A percentile compares a stretch with the other conserved stretches of the same genome.
Evolutionary conservation across 2,888 invertebrate species (phyloP).

Genomic region (Auanema freiburgensis): DNA sequence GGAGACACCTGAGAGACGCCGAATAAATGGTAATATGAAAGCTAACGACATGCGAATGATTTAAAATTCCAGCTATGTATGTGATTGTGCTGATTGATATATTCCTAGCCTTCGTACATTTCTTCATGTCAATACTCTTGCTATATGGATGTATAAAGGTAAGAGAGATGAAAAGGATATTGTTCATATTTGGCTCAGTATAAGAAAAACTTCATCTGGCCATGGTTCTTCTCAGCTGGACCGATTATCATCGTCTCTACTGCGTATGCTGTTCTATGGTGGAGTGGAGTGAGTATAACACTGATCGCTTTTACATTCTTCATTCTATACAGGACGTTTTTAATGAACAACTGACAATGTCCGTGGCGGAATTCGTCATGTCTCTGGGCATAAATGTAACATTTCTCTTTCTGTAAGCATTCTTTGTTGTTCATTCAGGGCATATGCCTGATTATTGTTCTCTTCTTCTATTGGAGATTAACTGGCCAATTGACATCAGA

Average conservation of each 20-base stretch:
- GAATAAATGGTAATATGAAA: constrained; percentile 52
- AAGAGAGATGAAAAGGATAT: neutral
- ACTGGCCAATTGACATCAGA: constrained; percentile 49
- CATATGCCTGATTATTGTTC: constrained; percentile 50
- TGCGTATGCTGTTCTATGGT: constrained; percentile 60
- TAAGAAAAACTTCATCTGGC: constrained; percentile 44
- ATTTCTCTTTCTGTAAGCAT: neutral
- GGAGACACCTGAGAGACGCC: constrained; percentile 58
- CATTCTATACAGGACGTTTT: constrained; percentile 49
- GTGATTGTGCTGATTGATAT: constrained; percentile 56
- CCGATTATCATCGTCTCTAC: constrained; percentile 54
- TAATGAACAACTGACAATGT: constrained; percentile 59
- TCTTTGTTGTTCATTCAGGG: constrained; percentile 32
- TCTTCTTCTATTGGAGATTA: constrained; percentile 56
- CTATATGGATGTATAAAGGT: constrained; percentile 57
- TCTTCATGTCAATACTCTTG: constrained; percentile 44
- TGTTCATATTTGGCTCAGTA: constrained; percentile 35
- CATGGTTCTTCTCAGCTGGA: constrained; percentile 54
- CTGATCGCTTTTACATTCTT: neutral
- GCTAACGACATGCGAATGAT: neutral
- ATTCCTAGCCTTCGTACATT: constrained; percentile 48
- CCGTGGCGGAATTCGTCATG: constrained; percentile 60
- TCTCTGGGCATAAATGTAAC: constrained; percentile 49
- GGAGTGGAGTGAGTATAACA: constrained; percentile 48
- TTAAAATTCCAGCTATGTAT: constrained; percentile 51